phyloP scores from a whole-genome alignment of 2,888 invertebrate species.

The Cephus sareptanus region DNA sequence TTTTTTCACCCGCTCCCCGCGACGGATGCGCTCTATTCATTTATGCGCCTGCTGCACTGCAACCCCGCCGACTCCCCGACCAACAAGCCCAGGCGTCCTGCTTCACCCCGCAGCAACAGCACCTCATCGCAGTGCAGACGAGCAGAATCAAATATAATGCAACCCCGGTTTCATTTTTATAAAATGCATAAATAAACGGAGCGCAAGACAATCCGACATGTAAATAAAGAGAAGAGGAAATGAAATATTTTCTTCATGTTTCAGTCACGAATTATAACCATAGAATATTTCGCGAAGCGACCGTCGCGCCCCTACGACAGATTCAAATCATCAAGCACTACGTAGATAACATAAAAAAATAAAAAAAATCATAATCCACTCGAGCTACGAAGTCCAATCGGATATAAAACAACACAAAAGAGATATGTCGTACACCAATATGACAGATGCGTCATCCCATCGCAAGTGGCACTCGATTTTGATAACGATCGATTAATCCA shows the following conservation, averaged over 20 bases:
- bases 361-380: neutral
- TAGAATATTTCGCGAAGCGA: neutral
- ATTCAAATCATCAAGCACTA: neutral
- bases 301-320: neutral
- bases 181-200: slow-evolving; percentile 39
- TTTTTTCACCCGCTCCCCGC: neutral
- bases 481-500: neutral
- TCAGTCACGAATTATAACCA: neutral
- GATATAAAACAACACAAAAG: neutral
- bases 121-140: slow-evolving; percentile 18
- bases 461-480: neutral
- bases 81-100: neutral
- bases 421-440: neutral
- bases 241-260: neutral
- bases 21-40: neutral
- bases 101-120: neutral
- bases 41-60: neutral
- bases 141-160: slow-evolving; percentile 35
- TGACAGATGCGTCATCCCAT: neutral
- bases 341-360: neutral
- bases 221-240: neutral
- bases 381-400: neutral
- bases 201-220: slow-evolving; percentile 27
- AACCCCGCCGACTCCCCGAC: neutral
- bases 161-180: slow-evolving; percentile 31